Conservation (phyloP, 1,140 invertebrate genomes). For the Cepaea nemoralis region DNA sequence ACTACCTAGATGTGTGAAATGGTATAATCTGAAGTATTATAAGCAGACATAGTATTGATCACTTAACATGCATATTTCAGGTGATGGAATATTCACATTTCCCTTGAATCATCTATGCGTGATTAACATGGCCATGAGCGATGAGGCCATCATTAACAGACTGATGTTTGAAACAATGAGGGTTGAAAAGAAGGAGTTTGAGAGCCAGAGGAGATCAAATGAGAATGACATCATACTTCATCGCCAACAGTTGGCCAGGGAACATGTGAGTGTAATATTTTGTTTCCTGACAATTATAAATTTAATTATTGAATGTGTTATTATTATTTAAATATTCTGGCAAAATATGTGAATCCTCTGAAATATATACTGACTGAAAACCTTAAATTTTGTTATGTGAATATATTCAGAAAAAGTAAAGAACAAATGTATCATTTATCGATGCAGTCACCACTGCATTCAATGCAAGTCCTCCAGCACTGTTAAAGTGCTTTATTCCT, state of each 20-base stretch:
- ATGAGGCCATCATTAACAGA: constrained; percentile 66
- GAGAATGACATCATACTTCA: constrained; percentile 69
- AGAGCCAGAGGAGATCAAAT: constrained; percentile 67
- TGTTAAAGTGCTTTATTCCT: no score
- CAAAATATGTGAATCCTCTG: no score
- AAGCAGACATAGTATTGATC: neutral
- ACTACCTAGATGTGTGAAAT: no score
- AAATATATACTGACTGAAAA: no score
- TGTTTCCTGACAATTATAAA: neutral
- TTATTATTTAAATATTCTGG: no score
- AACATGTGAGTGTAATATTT: constrained; percentile 62
- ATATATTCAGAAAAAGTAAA: no score
- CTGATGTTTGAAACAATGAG: constrained; percentile 67
- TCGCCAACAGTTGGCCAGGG: constrained; percentile 60
- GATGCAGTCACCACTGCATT: no score
- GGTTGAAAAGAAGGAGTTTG: constrained; percentile 69
- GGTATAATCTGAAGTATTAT: no score
- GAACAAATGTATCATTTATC: no score
- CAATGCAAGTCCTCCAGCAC: no score
- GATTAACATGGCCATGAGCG: constrained; percentile 68
- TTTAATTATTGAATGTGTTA: no score
- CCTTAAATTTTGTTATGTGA: no score
- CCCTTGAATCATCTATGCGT: constrained; percentile 65
- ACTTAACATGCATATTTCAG: constrained; percentile 42
- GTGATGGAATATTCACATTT: constrained; percentile 63